Percentiles rank a stretch among this genome's conserved stretches.
These are phyloP conservation scores for Aphis gossypii DNA, from an alignment of 1,140 invertebrate species.

Conservation along the genomic window DNA sequence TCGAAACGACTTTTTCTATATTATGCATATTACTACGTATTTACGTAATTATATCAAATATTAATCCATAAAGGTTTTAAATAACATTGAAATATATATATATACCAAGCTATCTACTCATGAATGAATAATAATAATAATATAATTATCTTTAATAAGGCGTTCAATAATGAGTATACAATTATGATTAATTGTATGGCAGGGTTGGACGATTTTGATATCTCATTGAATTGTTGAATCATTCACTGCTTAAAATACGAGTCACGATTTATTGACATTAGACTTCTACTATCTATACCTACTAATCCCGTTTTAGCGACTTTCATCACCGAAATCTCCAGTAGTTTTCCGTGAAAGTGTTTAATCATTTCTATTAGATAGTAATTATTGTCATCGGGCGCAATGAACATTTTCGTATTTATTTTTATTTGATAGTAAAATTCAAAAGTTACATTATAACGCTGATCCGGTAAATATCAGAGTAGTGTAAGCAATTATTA, in stretches of 20 bases:
- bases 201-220: not conserved
- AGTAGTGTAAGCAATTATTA: not conserved
- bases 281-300: not conserved
- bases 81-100: not conserved
- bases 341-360: conserved; percentile 17
- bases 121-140: not conserved
- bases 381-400: not conserved
- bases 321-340: conserved; percentile 28
- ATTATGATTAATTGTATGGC: conserved; percentile 28
- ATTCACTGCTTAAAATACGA: not conserved
- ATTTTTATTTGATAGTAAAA: not conserved
- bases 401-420: not conserved
- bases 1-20: not conserved
- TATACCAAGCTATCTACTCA: not conserved
- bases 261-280: conserved; percentile 48
- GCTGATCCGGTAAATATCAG: not conserved
- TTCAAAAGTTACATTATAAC: not conserved
- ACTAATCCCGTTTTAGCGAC: conserved; percentile 14
- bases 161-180: conserved; percentile 4
- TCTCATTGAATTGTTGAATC: conserved; percentile 24
- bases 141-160: conserved; percentile 16
- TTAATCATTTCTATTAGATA: not conserved
- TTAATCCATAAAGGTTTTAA: not conserved
- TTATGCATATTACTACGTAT: not conserved
- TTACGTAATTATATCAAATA: not conserved